A percentile compares a stretch with the other conserved stretches of the same genome.
Evolutionary conservation across 1,140 invertebrate species (phyloP).

Genomic region (Melanaphis sacchari): DNA sequence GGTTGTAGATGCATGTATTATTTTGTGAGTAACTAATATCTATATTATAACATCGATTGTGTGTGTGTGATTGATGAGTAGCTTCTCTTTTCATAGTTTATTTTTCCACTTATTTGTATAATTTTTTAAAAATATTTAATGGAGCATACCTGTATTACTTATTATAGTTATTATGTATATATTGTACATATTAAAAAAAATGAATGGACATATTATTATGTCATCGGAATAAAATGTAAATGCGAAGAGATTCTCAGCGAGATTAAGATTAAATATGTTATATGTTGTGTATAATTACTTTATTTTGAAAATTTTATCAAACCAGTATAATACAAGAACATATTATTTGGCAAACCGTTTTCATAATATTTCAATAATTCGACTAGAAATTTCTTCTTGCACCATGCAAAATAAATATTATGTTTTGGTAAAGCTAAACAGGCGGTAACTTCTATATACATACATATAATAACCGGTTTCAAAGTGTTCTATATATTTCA

Average conservation of each 20-base stretch:
- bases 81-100: not conserved
- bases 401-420: not conserved
- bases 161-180: not conserved
- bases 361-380: slow-evolving; percentile 8
- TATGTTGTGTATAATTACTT: not conserved
- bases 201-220: not conserved
- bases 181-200: not conserved
- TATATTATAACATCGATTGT: not conserved
- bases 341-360: not conserved
- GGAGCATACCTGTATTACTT: not conserved
- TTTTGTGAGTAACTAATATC: not conserved
- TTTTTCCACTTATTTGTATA: not conserved
- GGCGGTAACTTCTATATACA: not conserved
- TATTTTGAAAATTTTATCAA: not conserved
- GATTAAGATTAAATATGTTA: not conserved
- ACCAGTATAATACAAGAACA: not conserved
- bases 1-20: not conserved
- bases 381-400: not conserved
- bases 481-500: slow-evolving; percentile 11
- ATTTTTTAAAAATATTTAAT: not conserved
- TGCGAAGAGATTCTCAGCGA: not conserved
- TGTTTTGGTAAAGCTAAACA: not conserved
- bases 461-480: not conserved
- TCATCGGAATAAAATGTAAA: not conserved
- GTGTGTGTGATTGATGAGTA: not conserved